Base-by-base conservation (phyloP, 2,113 vertebrate species). In the Hyla sarda region DNA sequence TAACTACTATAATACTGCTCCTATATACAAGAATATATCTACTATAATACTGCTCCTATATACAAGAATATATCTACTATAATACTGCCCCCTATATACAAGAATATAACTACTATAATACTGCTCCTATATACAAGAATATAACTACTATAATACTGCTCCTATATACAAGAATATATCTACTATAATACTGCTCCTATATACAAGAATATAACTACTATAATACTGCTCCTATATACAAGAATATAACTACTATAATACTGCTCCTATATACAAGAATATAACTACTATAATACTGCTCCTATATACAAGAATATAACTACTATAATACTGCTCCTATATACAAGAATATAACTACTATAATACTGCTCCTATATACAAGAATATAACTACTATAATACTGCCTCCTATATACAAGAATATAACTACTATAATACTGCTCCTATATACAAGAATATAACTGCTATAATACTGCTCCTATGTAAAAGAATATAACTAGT, bases 201-300 rank as follows among this genome's bases (percentile, higher is more conserved):
- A 3, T 58, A 58, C 54, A 58, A n/a, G 19, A 58, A 58, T 58
- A 58, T 58, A 58, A 58, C 54, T 58, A 58, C 21, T 58, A 58
- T 58, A 58, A 58, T 58, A 23, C 54, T 58, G 54, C 54, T 2
- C 23, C 54, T 58, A 23, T 58, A 10, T 23, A 58, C 54, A 58
- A 54, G 52, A 54, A 5, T 58, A 58, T 58, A 58, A 58, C 54
- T 58, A 58, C 54, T 58, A 58, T 58, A 58, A 58, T 58, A 58
- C 54, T 58, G 54, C 54, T 13, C 54, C 54, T 58, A 58, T 58
- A 10, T 58, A 23, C 19, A 58, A 58, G 54, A n/a, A 58, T n/a
- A 58, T 58, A 58, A 58, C 54, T 58, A n/a, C 54, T 58, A 58
- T 58, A 58, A 58, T 58, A 58, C 54, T 58, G 54, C 54, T 58